Base-by-base conservation (phyloP, 1,140 invertebrate genomes). In the Drosophila aff. region DNA sequence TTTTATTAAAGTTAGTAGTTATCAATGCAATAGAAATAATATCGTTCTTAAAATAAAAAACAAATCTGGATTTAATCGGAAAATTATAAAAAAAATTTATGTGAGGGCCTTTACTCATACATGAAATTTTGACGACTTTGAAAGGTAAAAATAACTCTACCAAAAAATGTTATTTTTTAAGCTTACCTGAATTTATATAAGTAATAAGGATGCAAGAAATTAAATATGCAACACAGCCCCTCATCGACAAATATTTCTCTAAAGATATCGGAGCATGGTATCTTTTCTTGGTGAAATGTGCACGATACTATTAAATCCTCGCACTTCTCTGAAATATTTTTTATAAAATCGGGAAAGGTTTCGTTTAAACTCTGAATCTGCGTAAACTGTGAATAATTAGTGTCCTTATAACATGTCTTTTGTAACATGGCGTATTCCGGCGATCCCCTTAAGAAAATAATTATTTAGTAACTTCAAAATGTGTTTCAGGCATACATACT, bases 201-300 rank as follows among this genome's bases (percentile, higher is more conserved):
- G 69, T 94, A 95, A 59, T 96, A 94, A 5, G 94, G 93, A 59
- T 96, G 95, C 5, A 97, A 94, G 46, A 95, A 94, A 82, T 97
- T 97, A 77, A 97, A 97, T 15, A 96, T 95, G 91, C 96, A 97
- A 85, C 97, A 97, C 4, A 97, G 94, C 1, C 97, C 97, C 87
- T 97, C 96, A 78, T 97, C 96, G 0, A 96, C 97, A 49, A 97
- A 93, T n/a, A 96, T 95, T 11, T 96, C 95, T 76, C 96, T 96
- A 91, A 97, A 97, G 28, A 96, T 85, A n/a, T 95, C 94, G 9
- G 94, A 93, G 80, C 97, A 97, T 23, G 96, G 0, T 95, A 91
- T n/a, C 11, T 59, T 50, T 50, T 69, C 66, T 23, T 64, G 58
- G 36, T 59, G 79, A 61, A 91, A 82, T 28, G 33, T 66, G 28